A percentile compares a stretch with the other conserved stretches of the same genome.
Evolutionary conservation across 2,888 invertebrate species (phyloP).

Genomic region (Tetrapedia diversipes): DNA sequence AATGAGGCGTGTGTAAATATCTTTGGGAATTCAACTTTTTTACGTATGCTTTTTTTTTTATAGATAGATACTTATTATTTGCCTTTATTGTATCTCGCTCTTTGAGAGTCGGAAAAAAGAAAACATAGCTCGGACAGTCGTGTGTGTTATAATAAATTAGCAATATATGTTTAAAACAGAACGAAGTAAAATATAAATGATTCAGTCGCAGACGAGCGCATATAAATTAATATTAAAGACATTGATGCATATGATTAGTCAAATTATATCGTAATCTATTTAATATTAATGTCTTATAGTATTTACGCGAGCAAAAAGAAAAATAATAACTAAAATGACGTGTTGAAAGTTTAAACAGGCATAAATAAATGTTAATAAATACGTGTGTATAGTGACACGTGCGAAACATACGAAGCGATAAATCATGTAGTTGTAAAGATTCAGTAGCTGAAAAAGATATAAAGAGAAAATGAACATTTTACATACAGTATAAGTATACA

Average conservation of each 20-base stretch:
- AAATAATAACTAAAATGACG: constrained; percentile 35
- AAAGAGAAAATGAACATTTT: constrained; percentile 27
- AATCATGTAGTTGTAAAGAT: constrained; percentile 45
- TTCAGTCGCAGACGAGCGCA: constrained; percentile 32
- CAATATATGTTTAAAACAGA: constrained; percentile 47
- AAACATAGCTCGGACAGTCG: constrained; percentile 44
- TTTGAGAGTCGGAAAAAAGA: constrained; percentile 2
- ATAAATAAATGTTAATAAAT: constrained; percentile 51
- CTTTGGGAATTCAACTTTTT: background rate
- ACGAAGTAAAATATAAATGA: constrained; percentile 49
- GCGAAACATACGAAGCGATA: constrained; percentile 37
- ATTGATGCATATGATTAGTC: constrained; percentile 16
- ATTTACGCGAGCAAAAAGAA: constrained; percentile 30
- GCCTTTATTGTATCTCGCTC: background rate
- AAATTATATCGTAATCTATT: constrained; percentile 37
- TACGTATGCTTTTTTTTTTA: background rate
- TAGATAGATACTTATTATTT: background rate
- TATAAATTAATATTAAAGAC: constrained; percentile 53
- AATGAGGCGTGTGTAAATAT: background rate
- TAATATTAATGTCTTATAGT: constrained; percentile 46
- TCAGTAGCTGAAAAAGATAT: constrained; percentile 18
- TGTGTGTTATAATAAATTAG: constrained; percentile 44
- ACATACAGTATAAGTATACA: constrained; percentile 48
- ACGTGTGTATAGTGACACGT: constrained; percentile 28
- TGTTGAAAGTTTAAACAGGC: constrained; percentile 26